Conservation (phyloP, 2,888 invertebrate species). For the Protodeltote pygarga region DNA sequence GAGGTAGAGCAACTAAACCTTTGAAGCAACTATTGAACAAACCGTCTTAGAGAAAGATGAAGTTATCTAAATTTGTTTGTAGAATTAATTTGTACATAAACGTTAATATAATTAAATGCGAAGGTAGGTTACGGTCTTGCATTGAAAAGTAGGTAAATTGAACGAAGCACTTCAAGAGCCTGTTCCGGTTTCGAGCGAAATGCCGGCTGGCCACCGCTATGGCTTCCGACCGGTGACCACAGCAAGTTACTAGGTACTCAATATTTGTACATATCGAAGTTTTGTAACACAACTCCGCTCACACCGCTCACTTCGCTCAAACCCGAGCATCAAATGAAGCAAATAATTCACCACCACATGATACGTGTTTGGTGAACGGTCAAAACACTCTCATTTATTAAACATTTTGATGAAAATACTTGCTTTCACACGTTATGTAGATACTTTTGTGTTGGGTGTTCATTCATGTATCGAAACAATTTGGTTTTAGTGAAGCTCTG, state of each 20-base stretch:
- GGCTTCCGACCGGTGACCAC: conserved; percentile 76
- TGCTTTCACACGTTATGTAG: not conserved
- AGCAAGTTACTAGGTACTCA: conserved; percentile 47
- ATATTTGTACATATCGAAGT: conserved; percentile 11
- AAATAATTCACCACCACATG: conserved; percentile 26
- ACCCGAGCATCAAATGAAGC: conserved; percentile 26
- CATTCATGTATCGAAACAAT: too few species aligned
- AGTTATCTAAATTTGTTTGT: not conserved
- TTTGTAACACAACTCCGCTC: conserved; percentile 31
- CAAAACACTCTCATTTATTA: conserved; percentile 13
- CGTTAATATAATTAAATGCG: conserved; percentile 34
- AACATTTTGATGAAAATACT: conserved; percentile 16
- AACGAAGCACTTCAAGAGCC: conserved; percentile 75
- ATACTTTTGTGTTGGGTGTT: too few species aligned
- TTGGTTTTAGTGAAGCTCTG: too few species aligned
- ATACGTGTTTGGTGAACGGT: conserved; percentile 9
- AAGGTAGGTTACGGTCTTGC: conserved; percentile 46
- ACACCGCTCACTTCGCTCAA: conserved; percentile 14
- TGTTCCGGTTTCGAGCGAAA: conserved; percentile 81
- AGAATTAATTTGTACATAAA: not conserved
- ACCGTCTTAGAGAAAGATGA: conserved; percentile 8
- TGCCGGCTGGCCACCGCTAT: conserved; percentile 59
- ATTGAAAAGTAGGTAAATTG: conserved; percentile 75
- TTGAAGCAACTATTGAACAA: conserved; percentile 29
- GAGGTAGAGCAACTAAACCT: conserved; percentile 15